These are phyloP conservation scores for Tapirus terrestris DNA, from an alignment of 2,113 vertebrate genomes.

Conservation along the genomic window DNA sequence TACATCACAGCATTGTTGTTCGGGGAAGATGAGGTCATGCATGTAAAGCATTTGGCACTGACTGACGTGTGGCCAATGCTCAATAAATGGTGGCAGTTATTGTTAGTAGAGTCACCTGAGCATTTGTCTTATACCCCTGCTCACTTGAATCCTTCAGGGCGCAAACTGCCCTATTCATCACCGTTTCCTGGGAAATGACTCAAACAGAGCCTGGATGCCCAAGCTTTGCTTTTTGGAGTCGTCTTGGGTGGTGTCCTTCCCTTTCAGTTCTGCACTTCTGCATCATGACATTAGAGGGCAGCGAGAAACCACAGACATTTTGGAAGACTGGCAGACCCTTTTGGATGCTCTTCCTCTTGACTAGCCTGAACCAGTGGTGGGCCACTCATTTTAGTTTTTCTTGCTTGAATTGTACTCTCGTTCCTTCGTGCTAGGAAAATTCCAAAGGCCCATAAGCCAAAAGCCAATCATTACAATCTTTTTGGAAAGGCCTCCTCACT, in stretches of 20 bases:
- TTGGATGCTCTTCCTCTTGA: neutral
- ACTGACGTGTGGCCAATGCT: neutral
- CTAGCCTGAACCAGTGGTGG: neutral
- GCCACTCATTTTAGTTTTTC: neutral
- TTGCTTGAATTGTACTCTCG: neutral
- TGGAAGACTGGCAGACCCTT: neutral
- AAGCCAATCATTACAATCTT: neutral
- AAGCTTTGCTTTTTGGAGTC: neutral
- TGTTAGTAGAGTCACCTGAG: neutral
- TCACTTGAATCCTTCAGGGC: neutral
- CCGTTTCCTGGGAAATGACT: neutral
- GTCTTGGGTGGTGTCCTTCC: neutral
- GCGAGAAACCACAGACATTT: neutral
- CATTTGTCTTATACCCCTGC: neutral
- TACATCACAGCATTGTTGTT: neutral
- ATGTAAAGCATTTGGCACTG: neutral
- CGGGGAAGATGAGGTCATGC: neutral
- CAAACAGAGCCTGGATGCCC: neutral
- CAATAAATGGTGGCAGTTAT: neutral
- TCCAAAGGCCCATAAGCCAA: neutral
- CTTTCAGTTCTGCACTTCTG: neutral
- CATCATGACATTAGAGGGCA: neutral
- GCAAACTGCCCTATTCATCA: neutral
- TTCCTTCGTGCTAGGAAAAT: neutral
- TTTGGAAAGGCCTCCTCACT: neutral